These are phyloP conservation scores for Leuctra nigra DNA, from an alignment of 2,888 invertebrate species.

Conservation along the genomic window DNA sequence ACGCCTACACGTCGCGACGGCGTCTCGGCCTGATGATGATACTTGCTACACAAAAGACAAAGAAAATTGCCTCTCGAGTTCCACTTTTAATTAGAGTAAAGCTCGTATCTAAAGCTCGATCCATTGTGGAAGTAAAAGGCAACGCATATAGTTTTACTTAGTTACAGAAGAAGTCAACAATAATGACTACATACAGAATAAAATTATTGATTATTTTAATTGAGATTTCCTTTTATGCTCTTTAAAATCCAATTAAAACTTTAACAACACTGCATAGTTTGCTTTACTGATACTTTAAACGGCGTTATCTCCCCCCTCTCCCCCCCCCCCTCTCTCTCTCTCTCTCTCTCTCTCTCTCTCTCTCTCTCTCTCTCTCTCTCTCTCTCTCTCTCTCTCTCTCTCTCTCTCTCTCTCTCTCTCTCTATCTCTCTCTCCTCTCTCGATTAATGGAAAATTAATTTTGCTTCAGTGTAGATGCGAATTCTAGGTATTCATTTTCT, in stretches of 20 bases:
- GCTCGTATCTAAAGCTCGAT: neutral
- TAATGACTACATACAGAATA: neutral
- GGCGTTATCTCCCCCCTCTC: neutral
- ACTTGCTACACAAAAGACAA: neutral
- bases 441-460: too few relatives aligned
- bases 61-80: neutral
- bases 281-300: too few relatives aligned
- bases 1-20: too few relatives aligned
- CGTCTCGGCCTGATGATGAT: neutral
- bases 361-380: neutral
- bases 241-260: conserved; percentile 3
- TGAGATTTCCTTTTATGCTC: neutral
- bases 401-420: too few relatives aligned
- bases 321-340: neutral
- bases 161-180: neutral
- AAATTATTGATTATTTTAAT: neutral
- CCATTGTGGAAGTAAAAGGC: neutral
- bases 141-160: neutral
- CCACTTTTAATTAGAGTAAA: conserved; percentile 2
- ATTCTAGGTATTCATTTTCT: too few relatives aligned
- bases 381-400: neutral
- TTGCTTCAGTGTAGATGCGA: too few relatives aligned
- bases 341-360: neutral
- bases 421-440: too few relatives aligned
- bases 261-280: neutral